These are phyloP conservation scores for Megalops cyprinoides DNA, from an alignment of 2,797 vertebrate species.

Conservation along the genomic window DNA sequence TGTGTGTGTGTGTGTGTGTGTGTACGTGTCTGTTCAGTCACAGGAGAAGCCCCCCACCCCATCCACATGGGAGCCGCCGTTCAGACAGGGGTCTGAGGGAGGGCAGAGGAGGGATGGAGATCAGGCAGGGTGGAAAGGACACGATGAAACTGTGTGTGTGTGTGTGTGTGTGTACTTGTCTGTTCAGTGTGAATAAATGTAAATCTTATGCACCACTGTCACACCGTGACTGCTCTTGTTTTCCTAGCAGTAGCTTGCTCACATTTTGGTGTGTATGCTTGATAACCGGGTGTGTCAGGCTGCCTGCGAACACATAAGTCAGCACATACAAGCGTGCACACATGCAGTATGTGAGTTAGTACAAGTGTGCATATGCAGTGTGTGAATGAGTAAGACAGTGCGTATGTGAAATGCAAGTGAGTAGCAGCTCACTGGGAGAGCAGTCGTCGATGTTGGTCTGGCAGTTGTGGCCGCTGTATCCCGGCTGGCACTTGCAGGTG, in stretches of 20 bases:
- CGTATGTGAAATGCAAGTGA: neutral
- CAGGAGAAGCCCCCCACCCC: slow-evolving; percentile 84
- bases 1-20: neutral
- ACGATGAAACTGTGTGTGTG: neutral
- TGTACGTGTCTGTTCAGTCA: slow-evolving; percentile 61
- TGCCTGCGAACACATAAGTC: too few species aligned
- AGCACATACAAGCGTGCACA: too few species aligned
- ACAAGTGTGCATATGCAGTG: neutral
- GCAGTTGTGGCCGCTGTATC: slow-evolving; percentile 79
- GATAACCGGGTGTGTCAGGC: too few species aligned
- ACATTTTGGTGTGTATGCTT: too few species aligned
- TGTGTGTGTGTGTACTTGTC: neutral
- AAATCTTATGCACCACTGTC: too few species aligned
- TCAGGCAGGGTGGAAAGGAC: neutral
- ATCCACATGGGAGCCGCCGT: slow-evolving; percentile 88
- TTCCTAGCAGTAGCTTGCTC: too few species aligned
- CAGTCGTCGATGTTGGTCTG: slow-evolving; percentile 81
- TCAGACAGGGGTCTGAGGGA: slow-evolving; percentile 85
- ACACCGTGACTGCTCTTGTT: too few species aligned
- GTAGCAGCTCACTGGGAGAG: slow-evolving; percentile 70
- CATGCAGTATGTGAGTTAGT: neutral
- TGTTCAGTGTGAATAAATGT: neutral
- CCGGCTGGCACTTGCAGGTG: slow-evolving; percentile 69
- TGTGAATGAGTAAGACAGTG: too few species aligned
- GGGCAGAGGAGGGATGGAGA: neutral